A percentile compares a stretch with the other conserved stretches of the same genome.
phyloP scores from a whole-genome alignment of 2,113 vertebrate species.

The Alethe castanea region DNA sequence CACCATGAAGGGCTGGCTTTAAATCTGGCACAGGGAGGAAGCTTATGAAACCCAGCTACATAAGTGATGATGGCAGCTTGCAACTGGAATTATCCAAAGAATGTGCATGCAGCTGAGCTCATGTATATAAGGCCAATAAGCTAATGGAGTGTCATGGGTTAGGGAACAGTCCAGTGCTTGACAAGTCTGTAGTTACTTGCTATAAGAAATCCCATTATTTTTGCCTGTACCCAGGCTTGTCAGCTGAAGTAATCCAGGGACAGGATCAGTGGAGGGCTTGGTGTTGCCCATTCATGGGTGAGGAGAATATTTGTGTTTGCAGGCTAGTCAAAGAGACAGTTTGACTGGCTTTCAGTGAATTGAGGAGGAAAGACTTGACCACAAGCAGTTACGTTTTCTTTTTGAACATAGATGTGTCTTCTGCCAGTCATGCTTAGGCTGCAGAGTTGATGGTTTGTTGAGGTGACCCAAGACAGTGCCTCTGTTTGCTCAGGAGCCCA shows the following conservation, averaged over 20 bases:
- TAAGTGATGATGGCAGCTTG: background rate
- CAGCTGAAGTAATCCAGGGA: background rate
- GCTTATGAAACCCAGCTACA: background rate
- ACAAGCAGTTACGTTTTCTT: background rate
- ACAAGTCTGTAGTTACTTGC: background rate
- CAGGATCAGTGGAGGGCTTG: background rate
- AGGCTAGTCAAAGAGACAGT: background rate
- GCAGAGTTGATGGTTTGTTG: background rate
- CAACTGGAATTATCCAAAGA: background rate
- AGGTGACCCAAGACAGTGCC: background rate
- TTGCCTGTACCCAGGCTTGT: background rate
- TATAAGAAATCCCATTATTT: constrained; percentile 22
- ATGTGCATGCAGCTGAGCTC: background rate
- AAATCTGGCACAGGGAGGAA: background rate
- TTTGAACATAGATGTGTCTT: background rate
- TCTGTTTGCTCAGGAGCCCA: background rate
- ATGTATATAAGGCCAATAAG: background rate
- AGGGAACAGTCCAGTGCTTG: background rate
- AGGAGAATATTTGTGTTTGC: background rate
- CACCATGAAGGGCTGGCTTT: background rate
- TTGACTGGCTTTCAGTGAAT: background rate
- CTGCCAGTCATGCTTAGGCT: background rate
- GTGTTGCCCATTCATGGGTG: background rate
- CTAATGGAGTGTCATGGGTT: background rate
- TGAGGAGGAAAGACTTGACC: background rate